These are phyloP conservation scores for Actinernus sp. DNA, from an alignment of 92 coral and sea anemone species.

Conservation along the genomic window DNA sequence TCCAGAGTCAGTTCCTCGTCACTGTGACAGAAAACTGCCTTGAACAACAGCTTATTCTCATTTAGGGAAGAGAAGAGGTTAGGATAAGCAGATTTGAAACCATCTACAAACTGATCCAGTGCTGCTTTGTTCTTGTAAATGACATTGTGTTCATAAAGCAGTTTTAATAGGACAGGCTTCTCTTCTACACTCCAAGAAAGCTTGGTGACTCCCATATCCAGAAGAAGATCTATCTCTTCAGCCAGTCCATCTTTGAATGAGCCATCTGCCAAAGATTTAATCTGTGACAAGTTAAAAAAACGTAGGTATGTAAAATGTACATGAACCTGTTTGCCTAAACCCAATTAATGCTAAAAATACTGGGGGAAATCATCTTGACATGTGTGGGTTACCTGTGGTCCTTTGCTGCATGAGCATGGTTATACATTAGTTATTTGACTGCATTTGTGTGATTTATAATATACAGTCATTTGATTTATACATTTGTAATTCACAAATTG, in stretches of 20 bases:
- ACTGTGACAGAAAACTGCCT: slow-evolving; percentile 17
- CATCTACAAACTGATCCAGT: slow-evolving; percentile 40
- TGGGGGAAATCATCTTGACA: too few relatives aligned
- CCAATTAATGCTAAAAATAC: too few relatives aligned
- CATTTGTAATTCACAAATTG: too few relatives aligned
- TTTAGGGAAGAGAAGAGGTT: slow-evolving; percentile 11
- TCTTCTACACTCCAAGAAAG: slow-evolving; percentile 33
- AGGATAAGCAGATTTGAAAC: slow-evolving; percentile 19
- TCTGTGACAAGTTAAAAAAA: slow-evolving; percentile 8
- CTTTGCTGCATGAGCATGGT: too few relatives aligned
- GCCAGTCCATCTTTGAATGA: slow-evolving; percentile 12
- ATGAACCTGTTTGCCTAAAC: too few relatives aligned
- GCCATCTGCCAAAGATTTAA: slow-evolving; percentile 17
- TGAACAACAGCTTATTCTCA: slow-evolving; percentile 8
- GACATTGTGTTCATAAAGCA: slow-evolving; percentile 33
- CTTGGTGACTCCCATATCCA: slow-evolving; percentile 23
- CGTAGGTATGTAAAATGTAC: neutral
- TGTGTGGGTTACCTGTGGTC: too few relatives aligned
- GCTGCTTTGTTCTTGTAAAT: slow-evolving; percentile 43
- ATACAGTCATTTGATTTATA: too few relatives aligned
- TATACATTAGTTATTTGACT: too few relatives aligned
- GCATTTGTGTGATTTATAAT: too few relatives aligned
- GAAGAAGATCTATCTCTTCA: slow-evolving; percentile 16
- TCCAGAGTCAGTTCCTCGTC: slow-evolving; percentile 30
- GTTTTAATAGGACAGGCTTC: slow-evolving; percentile 14